These are phyloP conservation scores for Triplophysa yarkandensis DNA, from an alignment of 2,797 vertebrate species.

Conservation along the genomic window DNA sequence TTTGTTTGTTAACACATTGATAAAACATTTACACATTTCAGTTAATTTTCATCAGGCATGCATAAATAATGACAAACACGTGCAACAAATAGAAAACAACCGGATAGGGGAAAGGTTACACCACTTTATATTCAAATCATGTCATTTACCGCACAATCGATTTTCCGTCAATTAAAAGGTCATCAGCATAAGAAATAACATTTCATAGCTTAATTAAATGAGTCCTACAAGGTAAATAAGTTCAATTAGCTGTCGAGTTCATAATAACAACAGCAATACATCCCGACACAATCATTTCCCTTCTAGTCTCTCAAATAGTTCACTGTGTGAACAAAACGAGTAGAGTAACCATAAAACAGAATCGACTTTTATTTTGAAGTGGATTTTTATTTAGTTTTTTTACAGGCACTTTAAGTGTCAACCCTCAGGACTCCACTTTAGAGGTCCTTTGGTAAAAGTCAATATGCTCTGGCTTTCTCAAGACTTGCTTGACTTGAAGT, in stretches of 20 bases:
- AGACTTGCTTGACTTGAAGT: conserved; percentile 46
- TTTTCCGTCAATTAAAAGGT: conserved; percentile 50
- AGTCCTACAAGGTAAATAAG: conserved; percentile 29
- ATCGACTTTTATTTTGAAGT: not conserved
- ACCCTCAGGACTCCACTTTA: conserved; percentile 36
- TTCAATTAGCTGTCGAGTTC: not conserved
- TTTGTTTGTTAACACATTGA: conserved; percentile 6
- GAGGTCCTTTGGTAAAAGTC: conserved; percentile 21
- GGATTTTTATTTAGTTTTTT: not conserved
- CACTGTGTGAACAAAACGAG: no score
- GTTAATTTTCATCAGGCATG: not conserved
- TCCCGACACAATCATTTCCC: conserved; percentile 18
- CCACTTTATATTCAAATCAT: conserved; percentile 28
- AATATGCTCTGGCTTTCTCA: conserved; percentile 38
- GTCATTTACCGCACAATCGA: conserved; percentile 40
- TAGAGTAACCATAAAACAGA: not conserved
- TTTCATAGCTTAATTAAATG: conserved; percentile 34
- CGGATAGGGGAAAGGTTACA: conserved; percentile 40
- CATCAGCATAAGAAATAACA: conserved; percentile 20
- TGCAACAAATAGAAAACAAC: conserved; percentile 31
- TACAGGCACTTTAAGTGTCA: conserved; percentile 30
- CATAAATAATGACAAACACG: conserved; percentile 34
- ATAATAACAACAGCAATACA: not conserved
- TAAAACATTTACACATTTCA: conserved; percentile 14
- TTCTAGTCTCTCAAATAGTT: not conserved